A percentile compares a stretch with the other conserved stretches of the same genome.
Evolutionary conservation across 2,888 invertebrate species (phyloP).

Genomic region (Chaetoderma sp.): DNA sequence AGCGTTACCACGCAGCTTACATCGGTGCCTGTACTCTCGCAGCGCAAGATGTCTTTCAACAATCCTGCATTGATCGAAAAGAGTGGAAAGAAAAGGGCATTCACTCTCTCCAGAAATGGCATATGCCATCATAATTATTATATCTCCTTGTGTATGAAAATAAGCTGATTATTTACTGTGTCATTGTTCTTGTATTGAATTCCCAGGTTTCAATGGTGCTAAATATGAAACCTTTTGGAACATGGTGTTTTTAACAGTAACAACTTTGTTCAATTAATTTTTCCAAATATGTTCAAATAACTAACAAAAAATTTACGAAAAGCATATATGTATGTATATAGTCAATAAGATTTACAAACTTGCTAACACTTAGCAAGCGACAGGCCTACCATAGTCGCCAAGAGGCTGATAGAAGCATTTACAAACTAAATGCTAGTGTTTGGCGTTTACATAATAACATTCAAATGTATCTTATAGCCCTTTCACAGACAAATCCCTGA

Average conservation of each 20-base stretch:
- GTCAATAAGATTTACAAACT: background rate
- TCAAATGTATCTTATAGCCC: no score
- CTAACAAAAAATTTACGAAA: background rate
- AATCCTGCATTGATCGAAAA: conserved; percentile 61
- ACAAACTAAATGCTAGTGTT: no score
- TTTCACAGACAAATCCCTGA: no score
- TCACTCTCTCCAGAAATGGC: conserved; percentile 55
- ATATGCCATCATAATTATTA: conserved; percentile 7
- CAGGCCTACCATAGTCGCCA: no score
- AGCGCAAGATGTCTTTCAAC: conserved; percentile 67
- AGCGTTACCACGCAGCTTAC: conserved; percentile 74
- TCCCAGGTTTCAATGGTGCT: background rate
- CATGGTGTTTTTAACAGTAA: background rate
- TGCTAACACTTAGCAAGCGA: background rate
- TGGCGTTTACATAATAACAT: no score
- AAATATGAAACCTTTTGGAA: background rate
- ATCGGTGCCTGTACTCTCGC: conserved; percentile 74
- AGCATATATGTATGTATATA: background rate
- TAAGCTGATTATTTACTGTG: background rate
- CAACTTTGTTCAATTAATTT: background rate
- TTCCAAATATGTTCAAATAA: background rate
- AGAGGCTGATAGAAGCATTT: no score
- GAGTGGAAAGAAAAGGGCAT: conserved; percentile 61
- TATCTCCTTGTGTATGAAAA: background rate
- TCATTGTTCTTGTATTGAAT: background rate